Evolutionary conservation across 2,888 invertebrate species (phyloP).

Genomic region (Epistrophe eligans): DNA sequence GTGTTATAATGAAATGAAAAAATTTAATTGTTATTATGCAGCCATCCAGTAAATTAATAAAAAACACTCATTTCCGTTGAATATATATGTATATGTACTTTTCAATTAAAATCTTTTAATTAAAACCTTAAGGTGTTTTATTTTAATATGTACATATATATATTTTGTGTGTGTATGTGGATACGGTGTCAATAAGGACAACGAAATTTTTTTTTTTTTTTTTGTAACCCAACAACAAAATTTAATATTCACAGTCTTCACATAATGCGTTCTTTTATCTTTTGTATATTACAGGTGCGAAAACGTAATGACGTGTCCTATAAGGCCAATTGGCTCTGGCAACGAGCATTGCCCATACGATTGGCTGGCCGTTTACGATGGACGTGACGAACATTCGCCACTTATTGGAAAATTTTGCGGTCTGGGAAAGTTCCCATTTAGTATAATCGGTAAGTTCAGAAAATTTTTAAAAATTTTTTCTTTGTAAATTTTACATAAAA

Average conservation of each 20-base stretch:
- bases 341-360: constrained; percentile 95
- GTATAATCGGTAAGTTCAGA: constrained; percentile 89
- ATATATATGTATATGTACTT: neutral
- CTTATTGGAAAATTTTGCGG: constrained; percentile 96
- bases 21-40: constrained; percentile 25
- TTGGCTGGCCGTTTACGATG: constrained; percentile 95
- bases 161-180: neutral
- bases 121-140: constrained; percentile 19
- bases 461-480: no score
- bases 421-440: constrained; percentile 96
- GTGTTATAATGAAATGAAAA: constrained; percentile 16
- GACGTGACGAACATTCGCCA: constrained; percentile 93
- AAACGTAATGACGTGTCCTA: constrained; percentile 97
- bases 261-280: constrained; percentile 19
- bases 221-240: neutral
- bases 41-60: constrained; percentile 37
- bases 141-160: neutral
- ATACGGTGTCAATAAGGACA: constrained; percentile 4
- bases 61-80: constrained; percentile 13
- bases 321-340: constrained; percentile 94
- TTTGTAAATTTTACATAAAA: no score
- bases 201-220: constrained; percentile 1
- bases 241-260: constrained; percentile 4
- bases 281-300: constrained; percentile 87
- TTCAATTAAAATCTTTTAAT: constrained; percentile 35